A percentile compares a stretch with the other conserved stretches of the same genome.
These are phyloP conservation scores for Thymelicus sylvestris DNA, from an alignment of 2,888 invertebrate genomes.

Conservation along the genomic window DNA sequence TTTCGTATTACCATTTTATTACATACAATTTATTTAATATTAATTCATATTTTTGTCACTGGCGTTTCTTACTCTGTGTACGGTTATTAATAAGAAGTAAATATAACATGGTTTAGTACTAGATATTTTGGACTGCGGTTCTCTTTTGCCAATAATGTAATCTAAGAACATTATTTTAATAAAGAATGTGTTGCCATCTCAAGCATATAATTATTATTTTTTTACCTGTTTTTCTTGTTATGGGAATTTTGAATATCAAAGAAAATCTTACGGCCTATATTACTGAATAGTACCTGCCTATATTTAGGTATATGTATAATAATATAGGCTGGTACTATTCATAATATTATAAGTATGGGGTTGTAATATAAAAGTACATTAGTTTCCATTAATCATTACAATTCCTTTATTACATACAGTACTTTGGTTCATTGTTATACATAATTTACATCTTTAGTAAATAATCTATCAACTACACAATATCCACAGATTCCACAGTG, in stretches of 20 bases:
- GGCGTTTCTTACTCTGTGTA: slow-evolving; percentile 11
- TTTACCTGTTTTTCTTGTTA: not conserved
- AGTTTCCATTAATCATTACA: slow-evolving; percentile 17
- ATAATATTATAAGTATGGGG: not conserved
- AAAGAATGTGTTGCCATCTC: slow-evolving; percentile 69
- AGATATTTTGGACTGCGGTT: slow-evolving; percentile 57
- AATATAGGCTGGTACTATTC: too few relatives aligned
- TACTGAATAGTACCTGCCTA: not conserved
- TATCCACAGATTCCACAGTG: slow-evolving; percentile 20
- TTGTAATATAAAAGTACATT: not conserved
- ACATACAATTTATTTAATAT: too few relatives aligned
- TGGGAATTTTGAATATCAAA: not conserved
- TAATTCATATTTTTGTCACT: not conserved
- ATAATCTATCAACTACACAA: slow-evolving; percentile 12
- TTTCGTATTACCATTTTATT: too few relatives aligned
- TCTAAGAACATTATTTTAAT: slow-evolving; percentile 67
- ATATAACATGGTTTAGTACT: slow-evolving; percentile 34
- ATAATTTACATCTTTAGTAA: slow-evolving; percentile 60
- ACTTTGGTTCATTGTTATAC: slow-evolving; percentile 76
- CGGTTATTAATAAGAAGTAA: slow-evolving; percentile 7
- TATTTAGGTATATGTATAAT: too few relatives aligned
- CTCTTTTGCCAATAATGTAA: slow-evolving; percentile 65
- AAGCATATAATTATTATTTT: slow-evolving; percentile 39
- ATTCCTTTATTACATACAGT: slow-evolving; percentile 64
- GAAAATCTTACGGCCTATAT: not conserved